Evolutionary conservation across 2,888 invertebrate species (phyloP), one percentile per base, ranked within the genome.

Genomic region (Lithosia quadra): DNA sequence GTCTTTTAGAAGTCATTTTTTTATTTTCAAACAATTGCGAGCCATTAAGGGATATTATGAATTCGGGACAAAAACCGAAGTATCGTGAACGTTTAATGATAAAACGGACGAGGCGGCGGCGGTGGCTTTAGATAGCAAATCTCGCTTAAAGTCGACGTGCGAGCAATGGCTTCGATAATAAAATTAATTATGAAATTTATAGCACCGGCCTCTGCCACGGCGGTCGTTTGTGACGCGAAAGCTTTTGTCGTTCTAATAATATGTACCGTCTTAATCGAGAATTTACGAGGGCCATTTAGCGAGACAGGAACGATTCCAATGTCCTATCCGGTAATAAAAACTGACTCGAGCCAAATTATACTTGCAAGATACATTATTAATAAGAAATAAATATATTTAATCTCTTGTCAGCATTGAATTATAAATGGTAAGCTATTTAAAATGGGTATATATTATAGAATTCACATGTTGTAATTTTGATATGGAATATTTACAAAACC

Each of bases 161-260:
- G 87, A 91, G 90, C 89, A 90, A 89, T 88, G 87, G 87, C 84
- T 85, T 84, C 86, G 89, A 90, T 90, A 89, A 90, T 93, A 92
- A 93, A 92, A 92, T 92, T 92, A 92, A 92, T 93, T 92, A 90
- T 91, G 83, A 86, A 90, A 92, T 92, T 92, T 91, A 93, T 91
- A 83, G 87, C 88, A 81, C 74, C 81, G 74, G 78, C 73, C 79
- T 77, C 80, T 82, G 83, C 76, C 72, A 82, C 79, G 79, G 85
- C 86, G 85, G 86, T 79, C 80, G 78, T 84, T 83, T 86, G 84
- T 86, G 86, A 83, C 82, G 82, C 80, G 80, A 78, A 73, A 70
- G 79, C 85, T 84, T 91, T 91, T 91, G 91, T 90, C 88, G 86
- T 86, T 84, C 83, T 84, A 87, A 85, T 84, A 87, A 85, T 86